A percentile compares a stretch with the other conserved stretches of the same genome.
These are phyloP conservation scores for Epinephelus cyanopodus DNA, from an alignment of 2,113 vertebrate genomes.

Conservation along the genomic window DNA sequence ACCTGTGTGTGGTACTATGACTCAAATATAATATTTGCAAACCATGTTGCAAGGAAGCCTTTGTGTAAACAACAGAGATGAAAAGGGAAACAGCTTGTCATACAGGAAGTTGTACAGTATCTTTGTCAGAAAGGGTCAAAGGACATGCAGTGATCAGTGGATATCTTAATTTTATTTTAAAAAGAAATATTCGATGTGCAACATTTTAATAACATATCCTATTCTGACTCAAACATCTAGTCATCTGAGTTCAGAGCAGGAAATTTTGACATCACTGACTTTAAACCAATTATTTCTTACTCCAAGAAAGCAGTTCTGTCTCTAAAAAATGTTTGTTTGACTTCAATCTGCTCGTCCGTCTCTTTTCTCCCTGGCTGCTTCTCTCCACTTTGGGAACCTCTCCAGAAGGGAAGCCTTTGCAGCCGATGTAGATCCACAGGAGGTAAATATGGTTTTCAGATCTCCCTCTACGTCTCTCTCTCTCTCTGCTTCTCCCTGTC, in stretches of 20 bases:
- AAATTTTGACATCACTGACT: not conserved
- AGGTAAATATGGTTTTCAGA: slow-evolving; percentile 91
- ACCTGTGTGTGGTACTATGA: slow-evolving; percentile 4
- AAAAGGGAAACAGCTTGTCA: slow-evolving; percentile 18
- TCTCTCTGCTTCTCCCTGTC: not conserved
- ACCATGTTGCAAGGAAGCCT: slow-evolving; percentile 28
- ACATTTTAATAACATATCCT: not conserved
- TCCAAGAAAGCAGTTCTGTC: not conserved
- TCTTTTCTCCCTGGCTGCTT: slow-evolving; percentile 73
- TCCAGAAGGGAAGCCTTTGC: slow-evolving; percentile 89
- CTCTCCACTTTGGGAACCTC: slow-evolving; percentile 79
- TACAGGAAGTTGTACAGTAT: slow-evolving; percentile 33
- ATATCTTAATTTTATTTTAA: not conserved
- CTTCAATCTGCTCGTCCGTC: not conserved
- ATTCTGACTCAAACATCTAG: not conserved
- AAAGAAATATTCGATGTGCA: too few species aligned
- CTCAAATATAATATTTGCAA: slow-evolving; percentile 15
- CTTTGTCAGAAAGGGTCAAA: not conserved
- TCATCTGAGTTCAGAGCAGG: not conserved
- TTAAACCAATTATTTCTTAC: not conserved
- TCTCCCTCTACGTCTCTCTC: slow-evolving; percentile 46
- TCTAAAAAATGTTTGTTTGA: slow-evolving; percentile 4
- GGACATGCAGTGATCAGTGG: not conserved
- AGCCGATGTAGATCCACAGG: slow-evolving; percentile 83
- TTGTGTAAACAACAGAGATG: slow-evolving; percentile 18